A percentile compares a stretch with the other conserved stretches of the same genome.
These are phyloP conservation scores for Lacerta agilis DNA, from an alignment of 2,797 vertebrate genomes.

Conservation along the genomic window DNA sequence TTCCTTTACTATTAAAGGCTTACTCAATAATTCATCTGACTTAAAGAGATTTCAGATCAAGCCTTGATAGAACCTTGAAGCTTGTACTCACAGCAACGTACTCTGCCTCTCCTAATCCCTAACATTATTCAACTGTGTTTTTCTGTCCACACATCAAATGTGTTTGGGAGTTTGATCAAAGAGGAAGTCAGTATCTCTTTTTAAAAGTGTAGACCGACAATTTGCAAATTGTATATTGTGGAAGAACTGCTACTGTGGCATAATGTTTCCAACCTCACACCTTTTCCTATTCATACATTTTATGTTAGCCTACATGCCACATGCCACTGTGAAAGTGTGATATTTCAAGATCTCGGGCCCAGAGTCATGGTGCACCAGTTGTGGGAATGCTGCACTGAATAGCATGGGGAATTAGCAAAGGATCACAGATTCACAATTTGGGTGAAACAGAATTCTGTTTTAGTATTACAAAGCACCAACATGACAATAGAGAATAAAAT, in stretches of 20 bases:
- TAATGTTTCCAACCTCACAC: too few species aligned
- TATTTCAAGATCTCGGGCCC: background rate
- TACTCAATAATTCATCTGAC: constrained; percentile 28
- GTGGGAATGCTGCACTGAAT: too few species aligned
- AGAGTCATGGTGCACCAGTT: background rate
- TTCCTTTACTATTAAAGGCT: constrained; percentile 53
- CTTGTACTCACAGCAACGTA: background rate
- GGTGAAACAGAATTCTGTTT: too few species aligned
- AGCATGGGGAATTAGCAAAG: too few species aligned
- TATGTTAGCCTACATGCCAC: too few species aligned
- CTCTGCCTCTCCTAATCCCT: background rate
- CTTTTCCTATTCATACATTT: too few species aligned
- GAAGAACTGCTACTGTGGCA: background rate
- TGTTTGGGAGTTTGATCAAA: background rate
- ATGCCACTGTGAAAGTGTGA: background rate
- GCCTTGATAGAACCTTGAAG: constrained; percentile 61
- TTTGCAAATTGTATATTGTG: background rate
- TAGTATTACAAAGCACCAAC: too few species aligned
- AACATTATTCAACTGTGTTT: background rate
- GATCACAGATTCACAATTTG: too few species aligned
- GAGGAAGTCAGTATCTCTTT: background rate
- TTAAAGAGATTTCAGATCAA: constrained; percentile 61
- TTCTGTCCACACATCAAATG: background rate
- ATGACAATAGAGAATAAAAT: too few species aligned
- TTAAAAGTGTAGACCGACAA: background rate